Conservation (phyloP, 2,113 vertebrate genomes). For the Zosterops pallidus region DNA sequence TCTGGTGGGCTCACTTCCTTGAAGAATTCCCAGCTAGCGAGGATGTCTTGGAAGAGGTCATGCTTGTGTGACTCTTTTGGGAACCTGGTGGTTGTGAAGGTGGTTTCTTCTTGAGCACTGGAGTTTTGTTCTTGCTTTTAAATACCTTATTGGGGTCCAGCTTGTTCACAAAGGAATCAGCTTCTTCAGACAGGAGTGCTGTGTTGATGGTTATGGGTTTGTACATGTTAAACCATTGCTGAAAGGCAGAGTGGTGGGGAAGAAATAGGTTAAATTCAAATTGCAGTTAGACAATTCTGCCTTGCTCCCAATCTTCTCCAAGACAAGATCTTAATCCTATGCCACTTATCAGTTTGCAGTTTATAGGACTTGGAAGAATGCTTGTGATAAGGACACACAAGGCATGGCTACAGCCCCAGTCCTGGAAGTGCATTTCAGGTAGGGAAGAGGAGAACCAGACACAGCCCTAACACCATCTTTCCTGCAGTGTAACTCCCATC, state of each 20-base stretch:
- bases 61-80: constrained; percentile 65
- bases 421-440: constrained; percentile 5
- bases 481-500: neutral
- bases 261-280: constrained; percentile 21
- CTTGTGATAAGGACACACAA: neutral
- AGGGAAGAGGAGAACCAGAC: neutral
- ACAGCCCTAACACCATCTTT: neutral
- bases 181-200: constrained; percentile 75
- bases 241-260: neutral
- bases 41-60: constrained; percentile 65
- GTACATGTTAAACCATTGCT: constrained; percentile 98
- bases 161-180: constrained; percentile 85
- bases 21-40: constrained; percentile 31
- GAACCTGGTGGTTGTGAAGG: constrained; percentile 60
- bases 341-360: neutral
- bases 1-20: constrained; percentile 31
- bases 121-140: constrained; percentile 85
- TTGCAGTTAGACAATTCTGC: neutral
- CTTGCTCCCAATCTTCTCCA: neutral
- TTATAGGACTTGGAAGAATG: neutral
- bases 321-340: neutral
- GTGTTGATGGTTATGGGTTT: constrained; percentile 86
- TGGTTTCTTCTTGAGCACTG: constrained; percentile 85
- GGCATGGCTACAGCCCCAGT: neutral
- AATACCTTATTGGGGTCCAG: constrained; percentile 91